Base-by-base conservation (phyloP, 2,888 invertebrate species). In the Drosophila fungiperda region DNA sequence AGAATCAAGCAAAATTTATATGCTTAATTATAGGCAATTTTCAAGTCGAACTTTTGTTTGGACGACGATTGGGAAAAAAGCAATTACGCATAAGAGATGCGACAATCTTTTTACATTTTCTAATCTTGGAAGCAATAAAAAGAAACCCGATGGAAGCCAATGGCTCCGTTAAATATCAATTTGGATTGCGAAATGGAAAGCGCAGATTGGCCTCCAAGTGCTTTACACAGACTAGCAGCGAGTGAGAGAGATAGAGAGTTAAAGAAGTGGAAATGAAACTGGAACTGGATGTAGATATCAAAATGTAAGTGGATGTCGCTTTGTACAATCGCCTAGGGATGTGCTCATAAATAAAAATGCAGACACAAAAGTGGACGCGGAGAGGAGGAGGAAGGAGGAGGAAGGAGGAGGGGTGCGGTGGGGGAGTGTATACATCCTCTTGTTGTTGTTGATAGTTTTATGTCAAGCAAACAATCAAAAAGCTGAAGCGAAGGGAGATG, bases 151-250 rank as follows among this genome's bases (percentile, higher is more conserved):
- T 52, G 50, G 40, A 20, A 8, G 26, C 38, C 49, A 67, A 54
- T 52, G 38, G 36, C 49, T 33, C 49, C 79, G 70, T 84, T 80
- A 81, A 76, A 71, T 87, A 73, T 87, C 82, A 74, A 80, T 78
- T 87, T 77, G 55, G 77, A 80, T 89, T 83, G 81, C 83, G 53
- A 83, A 83, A 89, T 75, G 77, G 74, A 89, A 86, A 86, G 77
- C 68, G 36, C 74, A 87, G 89, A 83, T 62, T 66, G 55, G 48
- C 45, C 38, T 50, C 33, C 45, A 53, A 49, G 54, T 66, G 73
- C 57, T 36, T 49, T 52, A 7, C 42, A 68, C 53, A 33, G 35
- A 40, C 26, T 42, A 33, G 17, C 15, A 35, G 35, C 1, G 35
- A 57, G 29, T 5, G 29, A 17, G 11, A n/a, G 29, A 29, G 50